Percentiles rank a stretch among this genome's conserved stretches.
Conservation (phyloP, 2,888 invertebrate species). For the Chydorus sphaericus region DNA sequence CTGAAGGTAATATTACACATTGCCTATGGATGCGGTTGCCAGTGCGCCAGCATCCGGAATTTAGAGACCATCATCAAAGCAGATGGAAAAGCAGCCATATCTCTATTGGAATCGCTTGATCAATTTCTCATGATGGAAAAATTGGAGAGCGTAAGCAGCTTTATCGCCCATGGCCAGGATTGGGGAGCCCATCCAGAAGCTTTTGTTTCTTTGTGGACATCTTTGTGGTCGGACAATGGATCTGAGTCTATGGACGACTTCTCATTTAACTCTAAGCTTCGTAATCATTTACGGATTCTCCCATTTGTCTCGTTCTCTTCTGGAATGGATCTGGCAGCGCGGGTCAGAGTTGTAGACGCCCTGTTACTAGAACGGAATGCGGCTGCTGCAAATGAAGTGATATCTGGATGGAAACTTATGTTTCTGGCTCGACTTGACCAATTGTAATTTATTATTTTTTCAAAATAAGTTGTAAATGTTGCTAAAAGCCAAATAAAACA, state of each 20-base stretch:
- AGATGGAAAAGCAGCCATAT: background rate
- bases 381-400: background rate
- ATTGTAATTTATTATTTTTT: no score
- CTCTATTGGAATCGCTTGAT: background rate
- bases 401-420: background rate
- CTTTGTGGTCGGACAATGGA: no score
- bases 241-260: no score
- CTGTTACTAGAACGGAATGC: no score
- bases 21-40: background rate
- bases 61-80: background rate
- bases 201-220: background rate
- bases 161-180: slow-evolving; percentile 1
- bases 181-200: background rate
- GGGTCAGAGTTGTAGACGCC: background rate
- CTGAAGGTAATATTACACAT: background rate
- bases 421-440: background rate
- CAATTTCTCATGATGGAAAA: background rate
- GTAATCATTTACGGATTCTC: background rate
- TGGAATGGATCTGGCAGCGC: background rate
- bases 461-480: no score
- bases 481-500: no score
- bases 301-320: background rate
- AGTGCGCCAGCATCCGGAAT: background rate
- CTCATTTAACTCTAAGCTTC: background rate
- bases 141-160: background rate